A percentile compares a stretch with the other conserved stretches of the same genome.
These are phyloP conservation scores for Oxytorus armatus DNA, from an alignment of 2,888 invertebrate species.

Conservation along the genomic window DNA sequence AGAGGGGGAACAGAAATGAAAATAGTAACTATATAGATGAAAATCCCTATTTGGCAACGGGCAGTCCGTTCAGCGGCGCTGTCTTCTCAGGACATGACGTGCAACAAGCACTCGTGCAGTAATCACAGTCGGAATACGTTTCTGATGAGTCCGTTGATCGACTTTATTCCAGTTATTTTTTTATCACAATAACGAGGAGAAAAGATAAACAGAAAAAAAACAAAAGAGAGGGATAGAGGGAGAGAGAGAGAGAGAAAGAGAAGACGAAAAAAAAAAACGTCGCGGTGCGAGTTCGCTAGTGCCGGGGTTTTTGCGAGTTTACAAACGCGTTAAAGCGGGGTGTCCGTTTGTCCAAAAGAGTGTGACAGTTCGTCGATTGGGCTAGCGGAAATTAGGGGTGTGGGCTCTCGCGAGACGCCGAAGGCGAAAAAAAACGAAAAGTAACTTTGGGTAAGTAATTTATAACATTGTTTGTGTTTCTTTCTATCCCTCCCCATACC, in stretches of 20 bases:
- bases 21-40: constrained; percentile 51
- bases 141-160: constrained; percentile 74
- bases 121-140: constrained; percentile 78
- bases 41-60: constrained; percentile 62
- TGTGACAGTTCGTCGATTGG: constrained; percentile 73
- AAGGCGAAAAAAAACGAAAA: constrained; percentile 66
- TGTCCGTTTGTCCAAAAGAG: constrained; percentile 42
- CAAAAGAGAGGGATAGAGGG: constrained; percentile 10
- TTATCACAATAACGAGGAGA: constrained; percentile 26
- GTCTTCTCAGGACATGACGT: constrained; percentile 75
- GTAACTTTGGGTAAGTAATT: constrained; percentile 75
- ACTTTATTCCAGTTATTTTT: constrained; percentile 55
- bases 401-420: constrained; percentile 76
- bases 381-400: constrained; percentile 73
- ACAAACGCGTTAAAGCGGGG: constrained; percentile 45
- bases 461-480: constrained; percentile 26
- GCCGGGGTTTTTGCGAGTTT: constrained; percentile 54
- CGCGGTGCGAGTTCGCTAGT: constrained; percentile 55
- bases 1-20: constrained; percentile 8
- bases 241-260: background rate
- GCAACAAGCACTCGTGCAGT: constrained; percentile 76
- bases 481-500: background rate
- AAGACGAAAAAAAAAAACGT: constrained; percentile 4
- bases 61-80: constrained; percentile 72
- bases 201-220: constrained; percentile 37